phyloP scores from a whole-genome alignment of 2,797 vertebrate species.

The Acanthornis magna region DNA sequence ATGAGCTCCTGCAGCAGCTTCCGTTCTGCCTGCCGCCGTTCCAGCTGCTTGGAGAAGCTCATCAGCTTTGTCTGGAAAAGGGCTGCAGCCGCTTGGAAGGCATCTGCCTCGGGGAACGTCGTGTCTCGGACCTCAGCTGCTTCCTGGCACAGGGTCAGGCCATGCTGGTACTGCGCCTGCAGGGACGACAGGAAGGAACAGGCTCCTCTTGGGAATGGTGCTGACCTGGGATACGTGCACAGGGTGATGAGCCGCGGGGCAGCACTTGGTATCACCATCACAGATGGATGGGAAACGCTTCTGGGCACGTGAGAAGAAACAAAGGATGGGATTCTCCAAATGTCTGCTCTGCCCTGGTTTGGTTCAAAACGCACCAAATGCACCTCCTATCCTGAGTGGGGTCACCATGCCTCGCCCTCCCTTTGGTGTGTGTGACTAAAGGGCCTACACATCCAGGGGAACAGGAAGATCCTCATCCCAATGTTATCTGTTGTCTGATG shows the following conservation, averaged over 20 bases:
- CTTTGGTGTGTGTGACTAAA: fast-evolving
- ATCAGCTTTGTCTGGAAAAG: conserved; percentile 83
- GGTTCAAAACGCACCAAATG: neutral
- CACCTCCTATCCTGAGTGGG: fast-evolving
- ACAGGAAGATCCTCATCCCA: neutral
- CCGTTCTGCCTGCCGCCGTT: conserved; percentile 79
- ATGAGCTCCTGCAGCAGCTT: conserved; percentile 77
- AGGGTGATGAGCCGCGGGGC: fast-evolving
- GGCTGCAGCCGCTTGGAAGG: conserved; percentile 75
- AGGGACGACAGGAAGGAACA: neutral
- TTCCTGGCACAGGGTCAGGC: conserved; percentile 79
- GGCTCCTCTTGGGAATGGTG: fast-evolving
- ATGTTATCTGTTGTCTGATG: too few species aligned
- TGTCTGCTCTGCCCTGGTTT: neutral
- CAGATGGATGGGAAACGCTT: neutral
- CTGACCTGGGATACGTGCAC: fast-evolving
- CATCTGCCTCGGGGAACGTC: conserved; percentile 69
- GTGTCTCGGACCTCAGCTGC: conserved; percentile 71
- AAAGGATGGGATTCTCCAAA: neutral
- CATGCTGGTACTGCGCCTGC: conserved; percentile 81
- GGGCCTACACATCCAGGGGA: too few species aligned
- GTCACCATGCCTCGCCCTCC: neutral
- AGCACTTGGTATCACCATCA: fast-evolving
- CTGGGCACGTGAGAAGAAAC: neutral
- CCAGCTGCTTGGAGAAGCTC: conserved; percentile 80